phyloP scores from a whole-genome alignment of 2,113 vertebrate species.

The Melanocharis versteri region DNA sequence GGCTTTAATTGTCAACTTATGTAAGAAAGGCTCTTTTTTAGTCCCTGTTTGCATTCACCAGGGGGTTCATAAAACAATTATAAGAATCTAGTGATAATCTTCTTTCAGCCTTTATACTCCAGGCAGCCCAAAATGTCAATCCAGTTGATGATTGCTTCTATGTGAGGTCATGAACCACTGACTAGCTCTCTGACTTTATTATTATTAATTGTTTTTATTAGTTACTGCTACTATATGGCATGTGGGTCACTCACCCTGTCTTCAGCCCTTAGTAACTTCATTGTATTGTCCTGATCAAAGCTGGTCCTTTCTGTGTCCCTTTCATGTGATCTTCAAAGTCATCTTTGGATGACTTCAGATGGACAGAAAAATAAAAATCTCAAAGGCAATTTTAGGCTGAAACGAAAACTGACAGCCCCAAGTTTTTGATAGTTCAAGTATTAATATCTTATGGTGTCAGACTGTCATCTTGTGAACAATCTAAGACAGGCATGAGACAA shows the following conservation, averaged over 20 bases:
- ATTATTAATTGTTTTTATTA: conserved; percentile 53
- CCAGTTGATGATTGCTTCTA: background rate
- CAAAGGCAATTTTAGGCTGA: background rate
- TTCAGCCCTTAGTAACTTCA: conserved; percentile 7
- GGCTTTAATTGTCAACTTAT: conserved; percentile 53
- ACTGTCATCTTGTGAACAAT: conserved; percentile 39
- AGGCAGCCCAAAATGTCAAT: conserved; percentile 51
- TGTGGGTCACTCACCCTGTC: background rate
- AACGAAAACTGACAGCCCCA: background rate
- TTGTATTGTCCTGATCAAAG: conserved; percentile 50
- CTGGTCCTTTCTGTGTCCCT: background rate
- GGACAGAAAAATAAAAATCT: conserved; percentile 4
- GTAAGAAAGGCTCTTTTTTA: conserved; percentile 55
- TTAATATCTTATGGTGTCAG: conserved; percentile 20
- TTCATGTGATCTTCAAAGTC: conserved; percentile 35
- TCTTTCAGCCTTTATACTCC: conserved; percentile 61
- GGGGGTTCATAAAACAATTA: conserved; percentile 68
- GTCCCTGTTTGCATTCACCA: conserved; percentile 65
- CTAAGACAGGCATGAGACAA: background rate
- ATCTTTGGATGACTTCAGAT: background rate
- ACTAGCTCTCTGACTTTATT: conserved; percentile 12
- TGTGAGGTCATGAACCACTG: background rate
- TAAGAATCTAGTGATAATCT: conserved; percentile 68
- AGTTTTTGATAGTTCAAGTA: background rate
- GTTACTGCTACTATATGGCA: conserved; percentile 8